Evolutionary conservation across 1,140 invertebrate genomes (phyloP), one percentile per base, ranked within the genome.

Genomic region (Neoseiulus cucumeris): DNA sequence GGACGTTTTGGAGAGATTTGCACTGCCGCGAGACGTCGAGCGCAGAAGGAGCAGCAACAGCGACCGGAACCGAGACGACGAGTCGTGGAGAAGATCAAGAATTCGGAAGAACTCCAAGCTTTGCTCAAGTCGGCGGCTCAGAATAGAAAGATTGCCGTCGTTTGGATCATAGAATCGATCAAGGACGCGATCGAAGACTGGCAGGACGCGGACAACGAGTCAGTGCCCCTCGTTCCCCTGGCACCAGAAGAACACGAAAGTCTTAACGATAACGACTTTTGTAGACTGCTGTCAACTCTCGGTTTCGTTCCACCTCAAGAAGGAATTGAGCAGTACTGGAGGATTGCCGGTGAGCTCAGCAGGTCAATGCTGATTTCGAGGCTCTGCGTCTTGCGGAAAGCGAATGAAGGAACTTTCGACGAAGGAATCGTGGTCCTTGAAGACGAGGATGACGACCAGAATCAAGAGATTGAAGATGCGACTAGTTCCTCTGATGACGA

Each of bases 291-390:
- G 51, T 59, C 51, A 20, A 59, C 51, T 18, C 22, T 59, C 33
- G 51, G 51, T 17, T 25, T 59, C 51, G 51, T 59, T 18, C 51
- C 51, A 4, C 51, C 51, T 17, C 51, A 59, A 33, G 51, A 59
- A 20, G 51, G 51, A 17, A 20, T 59, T 33, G 51, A 59, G 22
- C 51, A 59, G 33, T 59, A 59, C 9, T 59, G 51, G 51, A 25
- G 51, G 22, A 59, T 59, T 2, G 51, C 25, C 14, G 51, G 51
- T 17, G 51, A 59, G 17, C 22, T 59, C 51, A 59, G 17, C 22
- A 12, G 17, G 33, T 29, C 14, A 17, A 59, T 59, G 51, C 51
- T 59, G 14, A 25, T 2, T 2, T 59, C 51, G 22, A 59, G 51
- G 51, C 51, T 59, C 33, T 2, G 22, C 1, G 51, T 59, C 51